A percentile compares a stretch with the other conserved stretches of the same genome.
Conservation (phyloP, 2,797 vertebrate genomes). For the Hafferia zeledoni region DNA sequence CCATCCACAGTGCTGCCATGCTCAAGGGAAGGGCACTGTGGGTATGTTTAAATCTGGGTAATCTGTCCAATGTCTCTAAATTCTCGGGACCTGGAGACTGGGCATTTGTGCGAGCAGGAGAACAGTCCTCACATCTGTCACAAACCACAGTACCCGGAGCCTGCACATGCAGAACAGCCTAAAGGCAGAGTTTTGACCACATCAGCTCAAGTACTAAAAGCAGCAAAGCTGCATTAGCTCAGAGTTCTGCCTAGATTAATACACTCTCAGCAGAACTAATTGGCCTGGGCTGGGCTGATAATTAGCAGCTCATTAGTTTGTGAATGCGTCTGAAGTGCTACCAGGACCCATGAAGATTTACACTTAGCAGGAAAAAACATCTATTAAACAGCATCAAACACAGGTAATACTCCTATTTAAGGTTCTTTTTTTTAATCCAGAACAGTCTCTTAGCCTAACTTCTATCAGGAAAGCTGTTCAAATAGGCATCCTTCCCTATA, state of each 20-base stretch:
- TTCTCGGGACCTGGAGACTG: background rate
- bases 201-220: background rate
- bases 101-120: background rate
- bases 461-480: background rate
- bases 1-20: background rate
- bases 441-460: background rate
- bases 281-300: conserved; percentile 1
- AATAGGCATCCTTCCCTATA: background rate
- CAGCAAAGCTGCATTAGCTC: background rate
- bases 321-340: conserved; percentile 22
- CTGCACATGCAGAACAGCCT: background rate
- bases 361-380: conserved; percentile 36
- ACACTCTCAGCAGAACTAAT: conserved; percentile 28
- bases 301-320: conserved; percentile 50
- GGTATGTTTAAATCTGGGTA: background rate
- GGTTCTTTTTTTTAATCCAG: background rate
- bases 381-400: conserved; percentile 43
- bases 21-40: rapidly evolving
- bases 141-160: background rate
- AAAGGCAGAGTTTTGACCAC: background rate
- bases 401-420: background rate
- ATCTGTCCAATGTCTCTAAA: background rate
- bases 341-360: conserved; percentile 30
- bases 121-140: background rate
- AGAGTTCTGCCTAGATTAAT: background rate